Conservation (phyloP, 2,888 invertebrate genomes). For the Ornithoptera priamus region DNA sequence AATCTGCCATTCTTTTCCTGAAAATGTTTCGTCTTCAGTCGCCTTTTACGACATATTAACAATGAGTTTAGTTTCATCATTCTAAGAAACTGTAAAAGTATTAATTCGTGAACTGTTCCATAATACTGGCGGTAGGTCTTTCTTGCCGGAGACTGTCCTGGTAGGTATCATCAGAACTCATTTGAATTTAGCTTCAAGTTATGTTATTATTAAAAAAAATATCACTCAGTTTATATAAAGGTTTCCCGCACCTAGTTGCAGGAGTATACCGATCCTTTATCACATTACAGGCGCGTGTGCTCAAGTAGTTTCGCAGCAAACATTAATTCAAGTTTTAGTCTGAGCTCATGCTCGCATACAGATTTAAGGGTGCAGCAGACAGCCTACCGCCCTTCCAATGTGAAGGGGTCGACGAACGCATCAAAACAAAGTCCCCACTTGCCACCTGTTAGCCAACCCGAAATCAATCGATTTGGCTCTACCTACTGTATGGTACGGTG, state of each 20-base stretch:
- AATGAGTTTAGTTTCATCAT: too few species aligned
- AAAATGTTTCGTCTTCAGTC: too few species aligned
- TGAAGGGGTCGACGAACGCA: conserved; percentile 63
- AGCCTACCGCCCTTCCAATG: conserved; percentile 50
- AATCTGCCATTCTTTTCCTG: too few species aligned
- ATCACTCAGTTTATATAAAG: background rate
- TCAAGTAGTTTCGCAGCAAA: conserved; percentile 24
- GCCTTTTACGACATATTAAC: too few species aligned
- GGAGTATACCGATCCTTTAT: conserved; percentile 8
- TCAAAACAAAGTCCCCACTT: conserved; percentile 61
- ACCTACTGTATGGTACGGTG: background rate
- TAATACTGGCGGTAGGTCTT: too few species aligned
- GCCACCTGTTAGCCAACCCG: conserved; percentile 56
- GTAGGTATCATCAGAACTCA: too few species aligned
- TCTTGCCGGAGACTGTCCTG: too few species aligned
- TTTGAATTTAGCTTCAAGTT: too few species aligned
- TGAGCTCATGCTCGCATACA: conserved; percentile 36
- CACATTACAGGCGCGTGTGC: conserved; percentile 20
- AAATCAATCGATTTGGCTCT: conserved; percentile 31
- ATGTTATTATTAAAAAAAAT: too few species aligned
- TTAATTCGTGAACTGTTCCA: too few species aligned
- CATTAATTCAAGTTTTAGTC: conserved; percentile 33
- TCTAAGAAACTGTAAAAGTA: too few species aligned
- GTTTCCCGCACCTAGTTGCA: background rate
- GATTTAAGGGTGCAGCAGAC: conserved; percentile 59